Base-by-base conservation (phyloP, 2,888 invertebrate genomes). In the Pheosia gnoma region DNA sequence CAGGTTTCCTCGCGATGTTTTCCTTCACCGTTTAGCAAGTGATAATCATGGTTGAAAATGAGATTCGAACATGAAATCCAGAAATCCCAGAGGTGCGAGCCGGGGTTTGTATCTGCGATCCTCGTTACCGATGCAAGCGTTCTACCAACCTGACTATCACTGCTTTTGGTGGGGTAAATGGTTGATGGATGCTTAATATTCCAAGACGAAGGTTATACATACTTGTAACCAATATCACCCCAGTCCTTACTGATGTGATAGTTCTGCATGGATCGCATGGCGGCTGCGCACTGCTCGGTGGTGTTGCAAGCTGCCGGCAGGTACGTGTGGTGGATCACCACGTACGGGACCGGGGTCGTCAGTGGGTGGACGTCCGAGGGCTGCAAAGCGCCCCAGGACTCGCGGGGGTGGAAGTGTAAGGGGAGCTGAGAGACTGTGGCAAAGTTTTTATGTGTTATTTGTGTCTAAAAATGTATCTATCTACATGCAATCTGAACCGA, bases 291-390 rank as follows among this genome's bases (percentile, higher is more conserved):
- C 5, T 93, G 86, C 2, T 85, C 81, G 0, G 87, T 84, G 0
- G 89, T 94, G 70, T 88, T 86, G 82, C 96, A 96, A 8, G 95
- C 95, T 0, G 82, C 89, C 0, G 96, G 96, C 55, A 92, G 86
- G 82, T 95, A 95, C 0, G 96, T 96, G 86, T 96, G 96, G 82
- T 96, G 96, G 70, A 96, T 95, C 66, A 96, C 94, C 54, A 96
- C 96, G 81, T 94, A 95, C 0, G 95, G 95, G 2, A 95, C 95
- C 3, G 96, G 96, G 8, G 92, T 94, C 43, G 76, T 61, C 75
- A 96, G 93, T 0, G 89, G 85, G 58, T 87, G 83, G 6, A 86
- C 79, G 13, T 82, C 71, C 37, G 86, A 94, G 0, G 95, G 84
- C 0, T 93, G 88, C 6, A 84, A 77, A 0, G 95, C 96, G 0